Base-by-base conservation (phyloP, 2,888 invertebrate genomes). In the Sialis fuliginosa region DNA sequence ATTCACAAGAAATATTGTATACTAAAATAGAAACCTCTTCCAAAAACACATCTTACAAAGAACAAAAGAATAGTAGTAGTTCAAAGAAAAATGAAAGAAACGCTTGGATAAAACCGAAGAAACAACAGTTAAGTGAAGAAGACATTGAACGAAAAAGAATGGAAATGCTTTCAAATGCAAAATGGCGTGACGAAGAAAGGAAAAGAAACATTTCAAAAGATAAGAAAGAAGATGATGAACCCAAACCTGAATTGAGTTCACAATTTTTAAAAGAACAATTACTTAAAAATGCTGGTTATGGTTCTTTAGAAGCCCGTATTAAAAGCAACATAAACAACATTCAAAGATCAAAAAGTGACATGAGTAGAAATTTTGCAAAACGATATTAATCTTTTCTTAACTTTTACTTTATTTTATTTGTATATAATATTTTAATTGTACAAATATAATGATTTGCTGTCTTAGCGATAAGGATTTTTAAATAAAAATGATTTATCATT, bases 301-400 rank as follows among this genome's bases (percentile, higher is more conserved):
- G 78, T 47, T 81, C 81, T 7, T 79, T 95, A 0, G 90, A 88
- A 58, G 77, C 80, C 51, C 74, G 93, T 54, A 81, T 95, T 44
- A 87, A 82, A 58, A 77, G 92, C 9, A 95, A 91, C 60, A 76
- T 86, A 40, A 87, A 92, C 62, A 87, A 88, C 57, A 87, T 93
- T 53, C 93, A 95, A 62, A 72, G 91, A 48, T 81, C 82, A 4
- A 73, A 74, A 13, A 67, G 72, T 30, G 79, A 86, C 44, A 88
- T 93, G 86, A 80, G 88, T 55, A 74, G 77, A 50, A 81, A 90
- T 65, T 93, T 93, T 68, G 85, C 86, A 0, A 53, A 52, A 13
- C 50, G 57, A 43, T 47, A 54, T 40, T 54, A 51, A 51, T 35
- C 6, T 45, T 34, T 31, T 2, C 22, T 37, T 39, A n/a, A n/a